phyloP scores from a whole-genome alignment of 2,888 invertebrate species.

The Saturnia pavonia region DNA sequence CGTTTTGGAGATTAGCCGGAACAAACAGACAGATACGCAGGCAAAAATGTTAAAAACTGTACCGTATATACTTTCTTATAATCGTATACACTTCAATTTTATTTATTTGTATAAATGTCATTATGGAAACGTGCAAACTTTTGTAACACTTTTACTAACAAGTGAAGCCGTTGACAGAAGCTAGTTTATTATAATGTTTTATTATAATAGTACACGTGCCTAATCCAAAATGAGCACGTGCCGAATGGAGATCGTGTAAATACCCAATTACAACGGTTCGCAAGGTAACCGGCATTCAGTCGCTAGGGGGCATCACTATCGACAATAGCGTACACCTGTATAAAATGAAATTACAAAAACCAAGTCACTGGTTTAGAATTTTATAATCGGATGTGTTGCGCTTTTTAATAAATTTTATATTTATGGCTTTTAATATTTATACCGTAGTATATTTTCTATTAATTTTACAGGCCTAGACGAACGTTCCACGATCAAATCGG shows the following conservation, averaged over 20 bases:
- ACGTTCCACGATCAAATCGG: no score
- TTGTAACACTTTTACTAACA: no score
- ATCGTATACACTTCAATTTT: no score
- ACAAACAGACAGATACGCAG: no score
- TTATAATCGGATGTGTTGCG: slow-evolving; percentile 16
- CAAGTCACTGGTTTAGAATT: slow-evolving; percentile 16
- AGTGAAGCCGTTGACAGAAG: no score
- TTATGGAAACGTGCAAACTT: no score
- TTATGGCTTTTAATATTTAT: not conserved
- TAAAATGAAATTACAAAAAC: not conserved
- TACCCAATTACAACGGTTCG: slow-evolving; percentile 13
- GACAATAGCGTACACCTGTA: slow-evolving; percentile 13
- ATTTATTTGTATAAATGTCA: no score
- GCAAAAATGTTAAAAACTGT: no score
- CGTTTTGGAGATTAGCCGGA: no score
- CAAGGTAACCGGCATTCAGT: slow-evolving; percentile 8
- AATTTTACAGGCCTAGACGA: no score
- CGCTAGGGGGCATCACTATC: slow-evolving; percentile 6
- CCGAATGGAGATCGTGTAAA: not conserved
- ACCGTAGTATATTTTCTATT: no score
- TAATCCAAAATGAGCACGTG: slow-evolving; percentile 14
- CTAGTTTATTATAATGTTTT: not conserved
- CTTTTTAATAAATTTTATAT: slow-evolving; percentile 5
- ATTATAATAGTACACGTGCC: slow-evolving; percentile 11
- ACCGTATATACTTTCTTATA: no score